Percentiles rank a stretch among this genome's conserved stretches.
Evolutionary conservation across 2,888 invertebrate species (phyloP).

Genomic region (Bhutanitis thaidina): DNA sequence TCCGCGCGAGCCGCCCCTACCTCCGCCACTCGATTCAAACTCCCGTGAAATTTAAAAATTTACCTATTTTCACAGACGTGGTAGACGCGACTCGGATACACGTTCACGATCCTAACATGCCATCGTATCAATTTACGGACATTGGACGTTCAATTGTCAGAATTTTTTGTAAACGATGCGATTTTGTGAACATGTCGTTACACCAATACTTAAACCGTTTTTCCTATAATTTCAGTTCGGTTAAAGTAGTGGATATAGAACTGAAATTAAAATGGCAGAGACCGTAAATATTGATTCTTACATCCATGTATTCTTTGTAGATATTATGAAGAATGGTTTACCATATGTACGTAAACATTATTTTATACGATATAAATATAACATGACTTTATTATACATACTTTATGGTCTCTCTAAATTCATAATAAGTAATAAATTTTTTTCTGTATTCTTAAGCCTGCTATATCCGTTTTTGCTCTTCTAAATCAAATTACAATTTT

Average conservation of each 20-base stretch:
- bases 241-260: conserved; percentile 7
- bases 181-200: conserved; percentile 9
- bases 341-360: conserved; percentile 9
- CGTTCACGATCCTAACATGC: conserved; percentile 1
- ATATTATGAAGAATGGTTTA: conserved; percentile 1
- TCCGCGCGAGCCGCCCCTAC: conserved; percentile 43
- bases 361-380: not conserved
- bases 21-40: conserved; percentile 44
- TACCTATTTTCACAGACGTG: not conserved
- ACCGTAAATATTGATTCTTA: conserved; percentile 5
- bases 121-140: conserved; percentile 9
- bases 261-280: conserved; percentile 14
- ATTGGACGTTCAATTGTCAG: conserved; percentile 4
- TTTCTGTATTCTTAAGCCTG: too few relatives aligned
- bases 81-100: conserved; percentile 2
- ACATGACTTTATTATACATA: too few relatives aligned
- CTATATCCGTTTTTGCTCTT: too few relatives aligned
- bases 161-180: conserved; percentile 1
- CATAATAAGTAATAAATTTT: too few relatives aligned
- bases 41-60: conserved; percentile 24
- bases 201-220: conserved; percentile 5
- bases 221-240: conserved; percentile 14
- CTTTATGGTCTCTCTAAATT: too few relatives aligned
- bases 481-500: too few relatives aligned
- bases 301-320: conserved; percentile 6